Conservation (phyloP, 2,113 vertebrate genomes). For the Campylomormyrus tamandua region DNA sequence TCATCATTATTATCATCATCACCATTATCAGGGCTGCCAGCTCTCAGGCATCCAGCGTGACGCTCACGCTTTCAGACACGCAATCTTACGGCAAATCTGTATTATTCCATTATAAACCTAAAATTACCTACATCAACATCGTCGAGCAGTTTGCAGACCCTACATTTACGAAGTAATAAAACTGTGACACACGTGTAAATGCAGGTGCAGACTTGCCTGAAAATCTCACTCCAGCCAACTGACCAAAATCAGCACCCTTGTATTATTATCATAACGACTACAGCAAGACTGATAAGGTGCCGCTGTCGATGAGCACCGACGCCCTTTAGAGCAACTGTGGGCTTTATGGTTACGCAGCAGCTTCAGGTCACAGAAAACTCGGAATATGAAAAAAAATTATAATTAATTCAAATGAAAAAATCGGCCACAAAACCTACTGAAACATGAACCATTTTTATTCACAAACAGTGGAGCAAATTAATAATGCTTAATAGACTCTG, state of each 20-base stretch:
- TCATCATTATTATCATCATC: background rate
- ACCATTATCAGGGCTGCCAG: background rate
- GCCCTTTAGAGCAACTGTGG: background rate
- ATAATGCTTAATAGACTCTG: conserved; percentile 13
- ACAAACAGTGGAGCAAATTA: conserved; percentile 18
- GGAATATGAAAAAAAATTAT: background rate
- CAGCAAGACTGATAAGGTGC: too few relatives aligned
- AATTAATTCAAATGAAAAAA: background rate
- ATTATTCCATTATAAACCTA: background rate
- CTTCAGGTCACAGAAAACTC: background rate
- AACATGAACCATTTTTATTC: background rate
- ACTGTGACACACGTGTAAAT: background rate
- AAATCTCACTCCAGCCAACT: background rate
- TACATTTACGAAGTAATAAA: background rate
- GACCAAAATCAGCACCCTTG: background rate
- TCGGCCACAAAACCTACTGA: background rate
- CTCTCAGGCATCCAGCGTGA: background rate
- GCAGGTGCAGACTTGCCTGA: background rate
- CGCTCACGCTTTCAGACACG: background rate
- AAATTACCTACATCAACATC: background rate
- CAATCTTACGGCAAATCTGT: background rate
- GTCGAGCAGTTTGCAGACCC: background rate
- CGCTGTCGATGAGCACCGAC: background rate
- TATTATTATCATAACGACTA: background rate
- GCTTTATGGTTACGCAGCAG: background rate